Percentiles rank a stretch among this genome's conserved stretches.
Conservation (phyloP, 2,888 invertebrate species). For the Stenchaetothrips biformis region DNA sequence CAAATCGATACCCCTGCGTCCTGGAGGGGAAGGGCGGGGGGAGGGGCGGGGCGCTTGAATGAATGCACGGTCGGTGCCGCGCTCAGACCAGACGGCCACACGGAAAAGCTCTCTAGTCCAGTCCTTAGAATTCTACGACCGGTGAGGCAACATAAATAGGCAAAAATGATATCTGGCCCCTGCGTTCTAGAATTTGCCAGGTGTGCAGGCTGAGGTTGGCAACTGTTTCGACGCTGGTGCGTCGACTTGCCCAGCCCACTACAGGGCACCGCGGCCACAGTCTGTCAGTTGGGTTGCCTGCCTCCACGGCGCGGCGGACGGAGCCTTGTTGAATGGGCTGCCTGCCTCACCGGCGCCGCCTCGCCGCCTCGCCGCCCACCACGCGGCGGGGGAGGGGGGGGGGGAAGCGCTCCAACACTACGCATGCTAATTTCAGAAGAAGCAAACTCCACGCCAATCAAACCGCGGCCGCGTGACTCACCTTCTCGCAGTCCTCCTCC, state of each 20-base stretch:
- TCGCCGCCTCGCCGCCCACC: neutral
- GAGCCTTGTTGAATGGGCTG: neutral
- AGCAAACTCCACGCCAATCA: neutral
- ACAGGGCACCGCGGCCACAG: neutral
- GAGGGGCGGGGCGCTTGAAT: neutral
- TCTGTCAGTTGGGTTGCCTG: neutral
- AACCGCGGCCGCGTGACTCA: conserved; percentile 37
- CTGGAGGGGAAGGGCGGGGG: neutral
- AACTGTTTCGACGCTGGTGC: no score
- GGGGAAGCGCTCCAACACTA: neutral
- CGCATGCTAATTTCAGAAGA: neutral
- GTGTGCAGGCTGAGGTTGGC: no score
- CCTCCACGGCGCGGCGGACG: no score
- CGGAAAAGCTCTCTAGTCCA: no score
- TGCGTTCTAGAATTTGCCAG: no score
- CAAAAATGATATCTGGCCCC: no score
- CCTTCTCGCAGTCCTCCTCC: conserved; percentile 56
- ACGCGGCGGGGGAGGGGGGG: neutral
- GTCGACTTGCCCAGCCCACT: no score
- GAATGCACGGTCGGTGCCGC: neutral
- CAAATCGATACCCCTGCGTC: neutral
- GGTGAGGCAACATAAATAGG: no score
- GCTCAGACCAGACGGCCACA: neutral
- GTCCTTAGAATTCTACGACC: no score
- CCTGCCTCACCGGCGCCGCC: neutral